Conservation (phyloP, 2,797 vertebrate species). For the Antrozous pallidus region DNA sequence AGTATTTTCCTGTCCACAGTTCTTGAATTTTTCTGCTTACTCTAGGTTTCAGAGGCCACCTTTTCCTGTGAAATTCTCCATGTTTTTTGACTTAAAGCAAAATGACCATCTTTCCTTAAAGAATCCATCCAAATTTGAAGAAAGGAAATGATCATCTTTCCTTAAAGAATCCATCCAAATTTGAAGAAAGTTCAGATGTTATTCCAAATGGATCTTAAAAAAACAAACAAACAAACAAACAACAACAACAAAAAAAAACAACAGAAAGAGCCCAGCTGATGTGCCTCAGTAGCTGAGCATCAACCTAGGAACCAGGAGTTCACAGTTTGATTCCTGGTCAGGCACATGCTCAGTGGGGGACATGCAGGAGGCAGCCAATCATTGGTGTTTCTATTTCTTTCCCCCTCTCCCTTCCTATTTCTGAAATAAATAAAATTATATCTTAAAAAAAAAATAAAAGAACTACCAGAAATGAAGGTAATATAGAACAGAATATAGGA, state of each 20-base stretch:
- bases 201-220: not conserved
- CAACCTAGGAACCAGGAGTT: too few species aligned
- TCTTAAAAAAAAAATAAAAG: not conserved
- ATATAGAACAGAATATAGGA: conserved; percentile 29
- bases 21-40: not conserved
- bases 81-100: not conserved
- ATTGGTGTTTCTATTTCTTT: too few species aligned
- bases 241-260: too few species aligned
- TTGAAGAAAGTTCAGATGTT: conserved; percentile 44
- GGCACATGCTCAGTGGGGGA: too few species aligned
- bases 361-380: too few species aligned
- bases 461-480: conserved; percentile 19
- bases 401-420: too few species aligned
- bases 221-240: not conserved
- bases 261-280: not conserved
- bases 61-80: not conserved
- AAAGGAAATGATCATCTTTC: not conserved
- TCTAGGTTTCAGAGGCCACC: not conserved
- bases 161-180: conserved; percentile 21
- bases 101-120: not conserved
- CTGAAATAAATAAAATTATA: too few species aligned
- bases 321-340: too few species aligned
- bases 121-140: conserved; percentile 27
- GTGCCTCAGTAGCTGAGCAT: too few species aligned
- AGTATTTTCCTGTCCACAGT: not conserved